Evolutionary conservation across 2,113 vertebrate genomes (phyloP).

Genomic region (Accipiter cooperii): DNA sequence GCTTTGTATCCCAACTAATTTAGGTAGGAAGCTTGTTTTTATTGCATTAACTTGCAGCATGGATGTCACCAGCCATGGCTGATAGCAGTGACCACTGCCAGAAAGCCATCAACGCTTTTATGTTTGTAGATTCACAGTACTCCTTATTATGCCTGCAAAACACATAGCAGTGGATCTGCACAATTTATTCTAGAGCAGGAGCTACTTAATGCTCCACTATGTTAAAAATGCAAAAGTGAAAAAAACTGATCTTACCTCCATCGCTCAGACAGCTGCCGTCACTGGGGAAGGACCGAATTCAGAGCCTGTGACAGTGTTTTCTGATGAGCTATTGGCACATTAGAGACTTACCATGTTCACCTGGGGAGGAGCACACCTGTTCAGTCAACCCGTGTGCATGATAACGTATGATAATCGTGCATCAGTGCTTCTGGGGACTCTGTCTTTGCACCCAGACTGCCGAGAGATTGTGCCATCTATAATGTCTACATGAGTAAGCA

Average conservation of each 20-base stretch:
- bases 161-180: neutral
- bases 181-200: neutral
- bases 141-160: constrained; percentile 22
- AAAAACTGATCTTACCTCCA: neutral
- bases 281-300: neutral
- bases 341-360: neutral
- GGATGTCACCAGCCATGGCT: neutral
- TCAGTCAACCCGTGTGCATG: neutral
- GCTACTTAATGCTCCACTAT: neutral
- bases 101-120: neutral
- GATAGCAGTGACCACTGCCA: constrained; percentile 3
- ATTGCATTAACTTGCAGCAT: neutral
- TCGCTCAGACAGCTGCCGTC: neutral
- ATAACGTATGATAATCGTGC: neutral
- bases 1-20: neutral
- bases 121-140: neutral
- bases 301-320: neutral
- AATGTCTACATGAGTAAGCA: neutral
- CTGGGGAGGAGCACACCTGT: constrained; percentile 42
- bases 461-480: neutral
- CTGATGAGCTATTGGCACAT: constrained; percentile 3
- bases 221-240: neutral
- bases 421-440: neutral
- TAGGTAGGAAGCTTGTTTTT: neutral
- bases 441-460: neutral